phyloP scores from a whole-genome alignment of 1,140 invertebrate species.

The Lordiphosa collinella region DNA sequence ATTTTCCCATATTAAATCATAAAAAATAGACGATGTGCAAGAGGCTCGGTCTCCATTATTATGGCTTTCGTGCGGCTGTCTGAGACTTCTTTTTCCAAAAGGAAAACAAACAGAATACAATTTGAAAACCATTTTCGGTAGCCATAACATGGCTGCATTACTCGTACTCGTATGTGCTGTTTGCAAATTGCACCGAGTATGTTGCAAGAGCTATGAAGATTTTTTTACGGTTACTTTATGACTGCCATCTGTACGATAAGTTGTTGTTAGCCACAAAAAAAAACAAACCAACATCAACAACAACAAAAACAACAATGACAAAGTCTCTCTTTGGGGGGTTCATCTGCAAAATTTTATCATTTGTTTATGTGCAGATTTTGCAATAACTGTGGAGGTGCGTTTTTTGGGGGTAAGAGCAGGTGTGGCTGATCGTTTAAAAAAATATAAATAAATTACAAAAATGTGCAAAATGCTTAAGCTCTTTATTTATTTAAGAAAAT shows the following conservation, averaged over 20 bases:
- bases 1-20: conserved; percentile 58
- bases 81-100: neutral
- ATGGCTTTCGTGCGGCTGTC: neutral
- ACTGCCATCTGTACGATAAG: conserved; percentile 35
- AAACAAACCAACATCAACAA: conserved; percentile 1
- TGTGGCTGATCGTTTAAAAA: too few species aligned
- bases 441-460: too few species aligned
- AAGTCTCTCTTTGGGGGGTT: too few species aligned
- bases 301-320: conserved; percentile 7
- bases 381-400: too few species aligned
- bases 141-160: neutral
- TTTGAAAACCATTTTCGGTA: conserved; percentile 1
- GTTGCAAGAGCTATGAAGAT: conserved; percentile 31
- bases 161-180: conserved; percentile 3
- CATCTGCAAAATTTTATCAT: conserved; percentile 20
- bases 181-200: conserved; percentile 32
- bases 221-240: neutral
- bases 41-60: conserved; percentile 31
- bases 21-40: conserved; percentile 40
- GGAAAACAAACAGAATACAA: conserved; percentile 1
- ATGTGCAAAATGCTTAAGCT: too few species aligned
- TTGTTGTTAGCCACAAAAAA: conserved; percentile 14
- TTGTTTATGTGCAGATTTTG: conserved; percentile 24
- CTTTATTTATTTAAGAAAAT: too few species aligned
- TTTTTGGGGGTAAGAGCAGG: too few species aligned